Evolutionary conservation across 2,113 vertebrate genomes (phyloP), one percentile per base, ranked within the genome.

Genomic region (Haliaeetus leucogaster): DNA sequence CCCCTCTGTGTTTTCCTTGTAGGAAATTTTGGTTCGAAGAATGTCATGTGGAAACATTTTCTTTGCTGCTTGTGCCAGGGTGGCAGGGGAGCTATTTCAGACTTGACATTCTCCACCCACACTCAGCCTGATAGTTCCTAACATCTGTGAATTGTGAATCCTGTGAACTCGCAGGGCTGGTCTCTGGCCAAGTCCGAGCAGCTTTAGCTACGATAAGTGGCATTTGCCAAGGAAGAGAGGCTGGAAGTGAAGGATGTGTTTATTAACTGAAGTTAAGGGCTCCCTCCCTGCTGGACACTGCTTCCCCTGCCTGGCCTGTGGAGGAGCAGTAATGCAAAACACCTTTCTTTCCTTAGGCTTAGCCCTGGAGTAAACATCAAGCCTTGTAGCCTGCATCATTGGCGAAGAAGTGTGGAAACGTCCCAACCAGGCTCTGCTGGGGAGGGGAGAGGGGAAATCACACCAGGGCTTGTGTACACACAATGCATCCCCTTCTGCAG

Each of bases 131-230:
- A 98, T 97, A 97, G 98, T 92, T 98, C 96, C 97, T 98, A 98
- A 99, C 98, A 99, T 99, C 98, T 99, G 98, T 98, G 98, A 98
- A 99, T 98, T 98, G 98, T 98, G 98, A 97, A 98, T 98, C 95
- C 97, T 94, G 90, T 95, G 96, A 97, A 98, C 96, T 97, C 30
- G 61, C 74, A 58, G 86, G 88, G 97, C 97, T 98, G 97, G 98
- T 95, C 79, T 34, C 53, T 20, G 20, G 98, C 98, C 98, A 98
- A 98, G 87, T 93, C 71, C 87, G 93, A 98, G 97, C 97, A 97
- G 95, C 97, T 97, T 97, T 95, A 43, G 9, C 89, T 95, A 90
- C 11, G 76, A 87, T 96, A 98, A 97, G 96, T 17, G 48, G 82
- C 92, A 87, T 85, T 96, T 65, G 18, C 82, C 86, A 84, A 67